Evolutionary conservation across 1,140 invertebrate species (phyloP).

Genomic region (Matsumurasca onukii): DNA sequence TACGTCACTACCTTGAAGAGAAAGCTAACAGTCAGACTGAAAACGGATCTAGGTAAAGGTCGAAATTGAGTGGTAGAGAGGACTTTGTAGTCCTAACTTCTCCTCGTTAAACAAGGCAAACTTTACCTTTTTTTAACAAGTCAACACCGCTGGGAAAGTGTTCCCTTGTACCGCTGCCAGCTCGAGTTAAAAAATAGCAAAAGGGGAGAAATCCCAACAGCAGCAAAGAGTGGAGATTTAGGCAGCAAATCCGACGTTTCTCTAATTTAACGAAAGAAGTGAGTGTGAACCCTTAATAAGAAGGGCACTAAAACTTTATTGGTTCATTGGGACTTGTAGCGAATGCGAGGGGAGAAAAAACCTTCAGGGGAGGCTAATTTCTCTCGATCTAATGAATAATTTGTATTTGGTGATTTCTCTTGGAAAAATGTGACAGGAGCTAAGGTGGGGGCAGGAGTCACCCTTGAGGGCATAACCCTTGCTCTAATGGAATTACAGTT

Average conservation of each 20-base stretch:
- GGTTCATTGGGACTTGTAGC: conserved; percentile 27
- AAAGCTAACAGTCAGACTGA: too few relatives aligned
- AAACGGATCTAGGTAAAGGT: too few relatives aligned
- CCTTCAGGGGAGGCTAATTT: conserved; percentile 30
- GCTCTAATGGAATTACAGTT: background rate
- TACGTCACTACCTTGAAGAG: too few relatives aligned
- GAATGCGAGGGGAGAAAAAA: conserved; percentile 24
- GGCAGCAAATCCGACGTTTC: conserved; percentile 21
- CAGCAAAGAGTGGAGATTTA: conserved; percentile 25
- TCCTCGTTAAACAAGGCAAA: too few relatives aligned
- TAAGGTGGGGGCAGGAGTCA: background rate
- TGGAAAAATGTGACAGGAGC: conserved; percentile 23
- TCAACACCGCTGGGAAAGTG: too few relatives aligned
- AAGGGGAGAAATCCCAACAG: background rate
- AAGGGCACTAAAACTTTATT: conserved; percentile 31
- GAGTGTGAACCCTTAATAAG: conserved; percentile 28
- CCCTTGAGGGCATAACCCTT: conserved; percentile 16
- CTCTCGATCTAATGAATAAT: conserved; percentile 33
- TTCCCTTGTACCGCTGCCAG: too few relatives aligned
- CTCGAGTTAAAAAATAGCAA: too few relatives aligned
- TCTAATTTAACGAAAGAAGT: conserved; percentile 23
- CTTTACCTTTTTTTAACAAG: too few relatives aligned
- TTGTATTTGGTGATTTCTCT: conserved; percentile 26
- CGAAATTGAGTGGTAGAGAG: too few relatives aligned
- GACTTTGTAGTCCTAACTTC: too few relatives aligned